Evolutionary conservation across 2,797 vertebrate species (phyloP).

Genomic region (Malacoctenus gilli): DNA sequence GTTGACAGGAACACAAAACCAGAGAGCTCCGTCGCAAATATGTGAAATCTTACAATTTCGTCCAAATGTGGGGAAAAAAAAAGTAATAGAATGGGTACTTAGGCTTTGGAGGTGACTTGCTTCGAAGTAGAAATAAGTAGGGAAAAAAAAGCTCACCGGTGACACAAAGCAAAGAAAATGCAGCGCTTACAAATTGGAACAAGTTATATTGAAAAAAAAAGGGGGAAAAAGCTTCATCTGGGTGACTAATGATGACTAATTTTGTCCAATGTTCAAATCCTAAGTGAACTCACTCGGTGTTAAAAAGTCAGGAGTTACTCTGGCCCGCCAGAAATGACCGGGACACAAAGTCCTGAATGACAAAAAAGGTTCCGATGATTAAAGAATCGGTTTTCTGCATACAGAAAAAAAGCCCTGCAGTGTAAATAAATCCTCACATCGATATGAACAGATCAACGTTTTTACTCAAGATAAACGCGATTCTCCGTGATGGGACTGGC

Average conservation of each 20-base stretch:
- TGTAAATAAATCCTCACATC: conserved; percentile 41
- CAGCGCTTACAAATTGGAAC: neutral
- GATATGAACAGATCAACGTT: conserved; percentile 32
- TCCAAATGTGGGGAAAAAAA: too few relatives aligned
- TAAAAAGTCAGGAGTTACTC: conserved; percentile 19
- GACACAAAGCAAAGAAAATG: too few relatives aligned
- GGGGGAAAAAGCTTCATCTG: neutral
- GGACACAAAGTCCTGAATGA: conserved; percentile 34
- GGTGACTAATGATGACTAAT: conserved; percentile 2
- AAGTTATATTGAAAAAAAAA: neutral
- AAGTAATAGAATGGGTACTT: too few relatives aligned
- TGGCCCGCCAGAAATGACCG: conserved; percentile 17
- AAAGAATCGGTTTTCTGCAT: conserved; percentile 50
- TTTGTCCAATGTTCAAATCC: conserved; percentile 6
- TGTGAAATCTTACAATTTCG: too few relatives aligned
- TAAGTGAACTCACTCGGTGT: conserved; percentile 3
- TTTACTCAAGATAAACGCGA: conserved; percentile 36
- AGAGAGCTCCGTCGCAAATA: too few relatives aligned
- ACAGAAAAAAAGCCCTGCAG: conserved; percentile 23
- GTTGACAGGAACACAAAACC: too few relatives aligned
- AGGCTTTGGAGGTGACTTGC: too few relatives aligned
- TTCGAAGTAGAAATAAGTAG: too few relatives aligned
- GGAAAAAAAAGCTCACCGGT: too few relatives aligned
- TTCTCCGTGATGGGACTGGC: conserved; percentile 53
- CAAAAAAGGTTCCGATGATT: conserved; percentile 37